Percentiles rank a stretch among this genome's conserved stretches.
These are phyloP conservation scores for Lasioglossum malachurum DNA, from an alignment of 2,888 invertebrate species.

Conservation along the genomic window DNA sequence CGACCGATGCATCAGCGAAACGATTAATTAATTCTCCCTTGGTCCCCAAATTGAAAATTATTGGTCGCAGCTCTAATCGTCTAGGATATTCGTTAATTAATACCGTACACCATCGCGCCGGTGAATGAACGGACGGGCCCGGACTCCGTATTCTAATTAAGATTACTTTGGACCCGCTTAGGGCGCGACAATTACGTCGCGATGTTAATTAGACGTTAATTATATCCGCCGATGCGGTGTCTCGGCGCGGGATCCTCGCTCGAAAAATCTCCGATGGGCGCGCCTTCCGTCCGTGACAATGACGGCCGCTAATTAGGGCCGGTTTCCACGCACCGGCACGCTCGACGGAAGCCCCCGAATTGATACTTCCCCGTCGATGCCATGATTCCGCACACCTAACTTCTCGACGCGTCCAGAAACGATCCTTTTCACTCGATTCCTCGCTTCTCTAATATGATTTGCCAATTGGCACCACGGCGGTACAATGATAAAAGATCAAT, in stretches of 20 bases:
- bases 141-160: slow-evolving; percentile 40
- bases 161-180: slow-evolving; percentile 31
- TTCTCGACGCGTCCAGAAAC: background rate
- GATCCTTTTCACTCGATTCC: background rate
- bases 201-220: slow-evolving; percentile 54
- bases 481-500: no score
- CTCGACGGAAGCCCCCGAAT: background rate
- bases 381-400: background rate
- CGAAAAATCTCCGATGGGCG: slow-evolving; percentile 29
- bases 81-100: background rate
- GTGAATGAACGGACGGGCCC: background rate
- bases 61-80: background rate
- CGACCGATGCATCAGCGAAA: background rate
- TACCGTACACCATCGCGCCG: background rate
- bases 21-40: background rate
- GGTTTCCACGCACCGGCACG: slow-evolving; percentile 7
- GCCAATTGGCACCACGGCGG: no score
- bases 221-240: slow-evolving; percentile 19
- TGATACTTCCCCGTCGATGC: background rate
- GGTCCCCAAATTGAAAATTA: background rate
- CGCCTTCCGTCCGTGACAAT: slow-evolving; percentile 33
- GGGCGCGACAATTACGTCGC: slow-evolving; percentile 29
- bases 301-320: slow-evolving; percentile 35
- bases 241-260: background rate
- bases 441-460: background rate